Evolutionary conservation across 2,888 invertebrate genomes (phyloP), one percentile per base, ranked within the genome.

Genomic region (Sinotaia quadrata): DNA sequence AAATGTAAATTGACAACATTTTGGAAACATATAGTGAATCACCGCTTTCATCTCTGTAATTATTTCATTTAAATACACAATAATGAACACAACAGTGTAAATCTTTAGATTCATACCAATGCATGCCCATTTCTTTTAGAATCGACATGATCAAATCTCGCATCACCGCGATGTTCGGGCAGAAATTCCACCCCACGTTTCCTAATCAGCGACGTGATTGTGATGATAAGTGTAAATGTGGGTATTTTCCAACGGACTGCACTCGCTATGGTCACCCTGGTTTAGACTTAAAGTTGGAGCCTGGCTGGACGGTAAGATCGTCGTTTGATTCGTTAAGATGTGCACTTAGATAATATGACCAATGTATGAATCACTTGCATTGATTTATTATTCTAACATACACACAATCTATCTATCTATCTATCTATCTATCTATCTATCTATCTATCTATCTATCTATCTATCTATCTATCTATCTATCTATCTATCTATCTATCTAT

Each of bases 141-240:
- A 58, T 67, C 8, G 67, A 58, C 31, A 61, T 59, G 37, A 36
- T 57, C 0, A 57, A 67, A 47, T 62, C 61, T 3, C 66, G 51
- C n/a, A 68, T 73, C 8, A 54, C 60, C 15, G 65, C 65, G 15
- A 56, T 68, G 4, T 78, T 78, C 65, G 78, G 78, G 15, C 70
- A 74, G 1, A 78, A 78, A 57, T 78, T 78, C 47, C 68, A 75
- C 59, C 63, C 59, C 18, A 61, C 69, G 34, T 78, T 78, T 36
- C 78, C 78, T 10, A 73, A 75, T 27, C 69, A 73, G 15, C 66
- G 75, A 34, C 71, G 75, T 1, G 52, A 51, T 10, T 68, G 61
- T 10, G 69, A 72, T n/a, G 68, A 54, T 4, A 37, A n/a, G 0
- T 78, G 78, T 66, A 61, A 61, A 5, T 51, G 68, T 44, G 78